A percentile compares a stretch with the other conserved stretches of the same genome.
phyloP scores from a whole-genome alignment of 1,140 invertebrate genomes.

The Drosophila cardini region DNA sequence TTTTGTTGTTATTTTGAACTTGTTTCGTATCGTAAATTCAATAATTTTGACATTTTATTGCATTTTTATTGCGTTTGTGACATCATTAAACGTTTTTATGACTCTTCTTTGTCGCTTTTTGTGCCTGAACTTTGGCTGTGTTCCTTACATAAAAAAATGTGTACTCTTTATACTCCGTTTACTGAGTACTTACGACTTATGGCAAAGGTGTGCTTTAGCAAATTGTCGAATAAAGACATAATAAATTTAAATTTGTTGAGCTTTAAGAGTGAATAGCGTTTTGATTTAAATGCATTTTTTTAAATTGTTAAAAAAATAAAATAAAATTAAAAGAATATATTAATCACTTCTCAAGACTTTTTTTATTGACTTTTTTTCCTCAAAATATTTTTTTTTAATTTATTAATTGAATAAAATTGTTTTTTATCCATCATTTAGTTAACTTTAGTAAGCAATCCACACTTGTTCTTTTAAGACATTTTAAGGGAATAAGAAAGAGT shows the following conservation, averaged over 20 bases:
- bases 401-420: too few species aligned
- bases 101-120: constrained; percentile 80
- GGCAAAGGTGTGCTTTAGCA: neutral
- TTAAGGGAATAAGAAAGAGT: constrained; percentile 23
- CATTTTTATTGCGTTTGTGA: constrained; percentile 84
- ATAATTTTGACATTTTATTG: constrained; percentile 85
- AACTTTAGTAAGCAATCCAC: neutral
- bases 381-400: too few species aligned
- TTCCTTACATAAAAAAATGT: constrained; percentile 31
- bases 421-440: too few species aligned
- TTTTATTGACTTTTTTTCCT: too few species aligned
- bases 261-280: too few species aligned
- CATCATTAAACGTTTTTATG: constrained; percentile 84
- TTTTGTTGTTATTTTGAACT: constrained; percentile 70
- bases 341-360: too few species aligned
- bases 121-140: constrained; percentile 63
- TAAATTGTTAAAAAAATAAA: too few species aligned
- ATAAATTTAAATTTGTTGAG: neutral
- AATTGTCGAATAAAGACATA: neutral
- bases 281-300: too few species aligned
- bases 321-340: too few species aligned
- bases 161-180: constrained; percentile 19
- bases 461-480: neutral
- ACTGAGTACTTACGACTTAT: constrained; percentile 16
- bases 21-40: constrained; percentile 84